These are phyloP conservation scores for Macaria liturata DNA, from an alignment of 2,888 invertebrate genomes.

Conservation along the genomic window DNA sequence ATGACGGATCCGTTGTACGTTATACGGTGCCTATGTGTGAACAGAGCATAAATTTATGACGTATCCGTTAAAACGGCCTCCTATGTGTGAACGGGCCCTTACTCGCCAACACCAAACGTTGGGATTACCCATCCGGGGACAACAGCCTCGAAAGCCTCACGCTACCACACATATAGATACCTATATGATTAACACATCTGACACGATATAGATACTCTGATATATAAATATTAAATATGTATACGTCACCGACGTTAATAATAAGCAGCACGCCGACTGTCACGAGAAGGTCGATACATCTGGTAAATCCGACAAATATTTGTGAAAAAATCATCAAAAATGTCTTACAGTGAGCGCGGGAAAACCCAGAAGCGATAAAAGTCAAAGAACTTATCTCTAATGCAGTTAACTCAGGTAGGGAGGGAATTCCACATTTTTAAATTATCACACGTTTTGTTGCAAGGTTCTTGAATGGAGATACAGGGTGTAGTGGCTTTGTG, in stretches of 20 bases:
- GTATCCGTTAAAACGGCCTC: too few relatives aligned
- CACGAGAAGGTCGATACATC: slow-evolving; percentile 44
- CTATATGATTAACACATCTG: too few relatives aligned
- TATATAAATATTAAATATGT: slow-evolving; percentile 22
- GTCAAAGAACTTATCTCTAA: slow-evolving; percentile 43
- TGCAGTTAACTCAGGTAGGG: slow-evolving; percentile 48
- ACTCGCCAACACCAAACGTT: slow-evolving; percentile 44
- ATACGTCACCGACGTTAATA: slow-evolving; percentile 19
- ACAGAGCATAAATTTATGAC: too few relatives aligned
- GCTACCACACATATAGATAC: slow-evolving; percentile 6
- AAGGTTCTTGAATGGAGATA: slow-evolving; percentile 15
- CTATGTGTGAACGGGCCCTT: too few relatives aligned
- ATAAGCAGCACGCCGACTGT: slow-evolving; percentile 41
- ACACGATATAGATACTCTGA: background rate
- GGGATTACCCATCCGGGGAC: slow-evolving; percentile 63
- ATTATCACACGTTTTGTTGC: slow-evolving; percentile 20
- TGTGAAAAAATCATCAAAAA: slow-evolving; percentile 44
- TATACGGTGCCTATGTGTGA: too few relatives aligned
- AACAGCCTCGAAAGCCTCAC: slow-evolving; percentile 39
- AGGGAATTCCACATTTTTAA: slow-evolving; percentile 49
- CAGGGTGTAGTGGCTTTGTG: background rate
- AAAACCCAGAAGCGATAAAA: slow-evolving; percentile 54
- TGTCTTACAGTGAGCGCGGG: slow-evolving; percentile 44
- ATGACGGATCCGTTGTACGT: too few relatives aligned
- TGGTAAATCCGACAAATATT: slow-evolving; percentile 51